These are phyloP conservation scores for Charanyca ferruginea DNA, from an alignment of 2,888 invertebrate species.

Conservation along the genomic window DNA sequence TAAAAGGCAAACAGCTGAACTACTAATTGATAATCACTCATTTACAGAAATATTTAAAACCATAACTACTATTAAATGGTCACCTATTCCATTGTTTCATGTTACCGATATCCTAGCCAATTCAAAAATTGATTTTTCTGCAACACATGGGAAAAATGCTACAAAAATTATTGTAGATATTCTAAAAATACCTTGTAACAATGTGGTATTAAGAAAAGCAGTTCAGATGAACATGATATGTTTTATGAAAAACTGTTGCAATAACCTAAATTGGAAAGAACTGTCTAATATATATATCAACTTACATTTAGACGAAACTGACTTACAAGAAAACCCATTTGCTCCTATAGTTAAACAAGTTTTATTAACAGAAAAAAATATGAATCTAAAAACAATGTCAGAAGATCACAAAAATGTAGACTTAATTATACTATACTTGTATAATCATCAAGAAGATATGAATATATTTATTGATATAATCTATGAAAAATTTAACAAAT, in stretches of 20 bases:
- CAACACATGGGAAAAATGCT: slow-evolving; percentile 47
- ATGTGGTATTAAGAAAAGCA: slow-evolving; percentile 79
- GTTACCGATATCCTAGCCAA: slow-evolving; percentile 74
- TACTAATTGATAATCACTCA: slow-evolving; percentile 66
- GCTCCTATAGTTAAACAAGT: slow-evolving; percentile 61
- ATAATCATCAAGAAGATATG: slow-evolving; percentile 68
- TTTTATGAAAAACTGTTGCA: slow-evolving; percentile 76
- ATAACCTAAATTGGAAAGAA: slow-evolving; percentile 73
- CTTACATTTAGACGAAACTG: slow-evolving; percentile 68
- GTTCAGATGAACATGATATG: slow-evolving; percentile 75
- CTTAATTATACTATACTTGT: slow-evolving; percentile 74
- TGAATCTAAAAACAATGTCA: slow-evolving; percentile 68
- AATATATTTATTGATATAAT: slow-evolving; percentile 69
- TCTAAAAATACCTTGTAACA: slow-evolving; percentile 82
- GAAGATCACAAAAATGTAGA: slow-evolving; percentile 71
- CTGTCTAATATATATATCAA: slow-evolving; percentile 69
- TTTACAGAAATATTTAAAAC: slow-evolving; percentile 74
- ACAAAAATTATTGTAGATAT: slow-evolving; percentile 70
- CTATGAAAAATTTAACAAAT: slow-evolving; percentile 69
- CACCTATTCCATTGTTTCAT: slow-evolving; percentile 82
- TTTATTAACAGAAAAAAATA: slow-evolving; percentile 57
- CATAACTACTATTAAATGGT: slow-evolving; percentile 80
- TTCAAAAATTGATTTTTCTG: slow-evolving; percentile 53
- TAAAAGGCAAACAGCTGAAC: slow-evolving; percentile 66
- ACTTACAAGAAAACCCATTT: slow-evolving; percentile 64